A percentile compares a stretch with the other conserved stretches of the same genome.
Conservation (phyloP, 30 jellyfish, hydroid and myxozoan species). For the Haliclystus octoradiatus region DNA sequence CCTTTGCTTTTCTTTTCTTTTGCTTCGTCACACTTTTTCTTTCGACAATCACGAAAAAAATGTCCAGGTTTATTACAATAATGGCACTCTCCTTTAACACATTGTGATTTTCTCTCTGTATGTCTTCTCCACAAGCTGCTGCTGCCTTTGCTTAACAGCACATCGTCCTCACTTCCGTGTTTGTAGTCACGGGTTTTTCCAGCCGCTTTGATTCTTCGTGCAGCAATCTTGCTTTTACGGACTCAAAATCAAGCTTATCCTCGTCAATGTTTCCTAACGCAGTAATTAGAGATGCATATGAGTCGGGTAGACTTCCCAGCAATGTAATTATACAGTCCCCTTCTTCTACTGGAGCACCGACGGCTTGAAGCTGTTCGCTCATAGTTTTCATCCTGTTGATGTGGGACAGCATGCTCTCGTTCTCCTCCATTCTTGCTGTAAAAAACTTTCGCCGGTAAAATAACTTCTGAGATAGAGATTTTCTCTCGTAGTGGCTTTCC, state of each 20-base stretch:
- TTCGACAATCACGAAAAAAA: slow-evolving; percentile 28
- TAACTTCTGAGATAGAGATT: slow-evolving; percentile 17
- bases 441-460: slow-evolving; percentile 21
- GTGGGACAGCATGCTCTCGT: slow-evolving; percentile 16
- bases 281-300: slow-evolving; percentile 8
- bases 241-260: background rate
- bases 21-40: slow-evolving; percentile 3
- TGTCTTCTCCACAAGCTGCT: too few species aligned
- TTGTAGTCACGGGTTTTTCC: background rate
- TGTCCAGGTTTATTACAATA: slow-evolving; percentile 33
- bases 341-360: slow-evolving; percentile 16
- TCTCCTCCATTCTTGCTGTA: slow-evolving; percentile 23
- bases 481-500: slow-evolving; percentile 16
- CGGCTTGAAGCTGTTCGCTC: slow-evolving; percentile 27
- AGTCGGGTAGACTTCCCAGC: slow-evolving; percentile 7
- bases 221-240: background rate
- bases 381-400: slow-evolving; percentile 8
- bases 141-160: background rate
- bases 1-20: background rate
- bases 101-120: too few species aligned
- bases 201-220: background rate
- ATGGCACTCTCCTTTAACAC: slow-evolving; percentile 25
- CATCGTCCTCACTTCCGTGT: background rate
- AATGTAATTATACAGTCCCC: slow-evolving; percentile 21
- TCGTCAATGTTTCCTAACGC: slow-evolving; percentile 44